Percentiles rank a stretch among this genome's conserved stretches.
Evolutionary conservation across 1,140 invertebrate genomes (phyloP).

Genomic region (Brachionus koreanus): DNA sequence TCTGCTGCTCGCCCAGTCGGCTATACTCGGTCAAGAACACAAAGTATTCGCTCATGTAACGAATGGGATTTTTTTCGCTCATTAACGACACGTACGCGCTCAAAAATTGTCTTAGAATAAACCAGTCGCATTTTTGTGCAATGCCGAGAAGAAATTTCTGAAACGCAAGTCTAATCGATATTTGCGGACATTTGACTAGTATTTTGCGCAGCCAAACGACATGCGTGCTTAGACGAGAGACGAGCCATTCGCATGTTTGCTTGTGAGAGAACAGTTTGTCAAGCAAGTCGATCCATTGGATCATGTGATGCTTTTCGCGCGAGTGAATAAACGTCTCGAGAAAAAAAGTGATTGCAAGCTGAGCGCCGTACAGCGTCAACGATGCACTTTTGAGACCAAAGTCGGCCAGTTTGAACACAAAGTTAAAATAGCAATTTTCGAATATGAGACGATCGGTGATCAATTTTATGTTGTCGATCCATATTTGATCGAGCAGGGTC

Average conservation of each 20-base stretch:
- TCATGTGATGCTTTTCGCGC: background rate
- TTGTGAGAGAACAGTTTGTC: background rate
- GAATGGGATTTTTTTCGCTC: slow-evolving; percentile 57
- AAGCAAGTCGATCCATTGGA: slow-evolving; percentile 9
- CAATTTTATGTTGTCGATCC: slow-evolving; percentile 21
- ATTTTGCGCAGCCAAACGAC: background rate
- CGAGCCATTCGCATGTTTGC: background rate
- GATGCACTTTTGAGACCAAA: background rate
- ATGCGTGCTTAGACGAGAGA: background rate
- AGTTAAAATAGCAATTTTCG: slow-evolving; percentile 6
- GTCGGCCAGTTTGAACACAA: background rate
- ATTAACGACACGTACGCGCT: background rate
- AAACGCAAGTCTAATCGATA: background rate
- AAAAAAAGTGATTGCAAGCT: slow-evolving; percentile 22
- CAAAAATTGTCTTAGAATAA: background rate
- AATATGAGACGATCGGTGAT: background rate
- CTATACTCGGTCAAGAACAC: slow-evolving; percentile 84
- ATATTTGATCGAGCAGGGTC: background rate
- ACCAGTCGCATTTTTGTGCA: background rate
- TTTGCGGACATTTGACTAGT: slow-evolving; percentile 1
- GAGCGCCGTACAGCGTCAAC: background rate
- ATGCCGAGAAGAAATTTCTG: slow-evolving; percentile 2
- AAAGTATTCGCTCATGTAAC: slow-evolving; percentile 86
- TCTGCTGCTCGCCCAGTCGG: slow-evolving; percentile 87
- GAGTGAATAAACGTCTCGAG: slow-evolving; percentile 25